Conservation (phyloP, 2,113 vertebrate genomes). For the Dipodomys stephensi region DNA sequence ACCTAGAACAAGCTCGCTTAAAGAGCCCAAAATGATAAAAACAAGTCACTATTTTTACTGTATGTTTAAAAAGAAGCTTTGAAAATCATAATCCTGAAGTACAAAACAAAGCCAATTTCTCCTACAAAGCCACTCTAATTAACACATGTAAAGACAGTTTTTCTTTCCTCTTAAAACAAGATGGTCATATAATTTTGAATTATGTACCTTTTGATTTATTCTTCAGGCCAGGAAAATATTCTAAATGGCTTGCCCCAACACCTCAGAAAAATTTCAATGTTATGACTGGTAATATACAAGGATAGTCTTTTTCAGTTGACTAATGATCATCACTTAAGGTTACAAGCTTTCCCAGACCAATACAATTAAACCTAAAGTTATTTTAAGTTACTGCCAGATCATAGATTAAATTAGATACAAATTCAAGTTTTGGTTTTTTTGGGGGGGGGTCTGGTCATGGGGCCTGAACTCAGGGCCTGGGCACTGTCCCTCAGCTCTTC, state of each 20-base stretch:
- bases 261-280: slow-evolving; percentile 53
- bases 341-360: neutral
- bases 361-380: slow-evolving; percentile 66
- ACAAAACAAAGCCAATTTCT: slow-evolving; percentile 57
- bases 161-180: slow-evolving; percentile 37
- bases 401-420: slow-evolving; percentile 62
- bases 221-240: neutral
- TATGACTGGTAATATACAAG: slow-evolving; percentile 29
- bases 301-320: slow-evolving; percentile 53
- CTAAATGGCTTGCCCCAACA: neutral
- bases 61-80: slow-evolving; percentile 43
- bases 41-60: slow-evolving; percentile 38
- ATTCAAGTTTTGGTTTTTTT: neutral
- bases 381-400: slow-evolving; percentile 29
- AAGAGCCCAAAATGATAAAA: neutral
- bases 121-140: slow-evolving; percentile 33
- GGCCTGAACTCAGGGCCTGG: no score
- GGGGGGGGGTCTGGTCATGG: no score
- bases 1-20: slow-evolving; percentile 1
- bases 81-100: slow-evolving; percentile 30
- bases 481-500: no score
- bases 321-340: slow-evolving; percentile 69
- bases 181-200: slow-evolving; percentile 46
- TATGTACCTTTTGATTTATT: slow-evolving; percentile 51
- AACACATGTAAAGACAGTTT: slow-evolving; percentile 47